Conservation (phyloP, 2,113 vertebrate species). For the Thamnophis sirtalis region DNA sequence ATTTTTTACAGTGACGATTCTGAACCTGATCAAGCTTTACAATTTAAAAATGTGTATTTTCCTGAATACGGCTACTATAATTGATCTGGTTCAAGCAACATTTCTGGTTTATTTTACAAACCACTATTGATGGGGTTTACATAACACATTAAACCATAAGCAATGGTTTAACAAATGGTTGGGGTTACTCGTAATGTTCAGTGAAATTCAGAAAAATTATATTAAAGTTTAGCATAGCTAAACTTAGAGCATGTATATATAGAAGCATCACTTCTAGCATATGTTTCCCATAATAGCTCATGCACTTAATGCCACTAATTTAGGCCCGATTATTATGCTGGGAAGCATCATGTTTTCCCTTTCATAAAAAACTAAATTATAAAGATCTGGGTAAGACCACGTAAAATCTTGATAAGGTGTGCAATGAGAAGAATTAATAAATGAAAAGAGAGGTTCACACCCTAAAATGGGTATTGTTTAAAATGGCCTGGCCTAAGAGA, state of each 20-base stretch:
- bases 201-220: background rate
- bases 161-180: background rate
- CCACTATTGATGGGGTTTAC: background rate
- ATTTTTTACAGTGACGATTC: constrained; percentile 42
- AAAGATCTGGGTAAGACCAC: background rate
- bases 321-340: background rate
- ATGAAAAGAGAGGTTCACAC: background rate
- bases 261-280: background rate
- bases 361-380: background rate
- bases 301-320: fast-evolving
- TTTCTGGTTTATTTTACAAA: background rate
- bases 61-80: background rate
- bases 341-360: background rate
- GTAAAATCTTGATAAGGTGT: background rate
- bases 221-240: background rate
- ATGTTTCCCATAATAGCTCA: background rate
- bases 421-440: background rate
- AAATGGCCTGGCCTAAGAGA: background rate
- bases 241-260: background rate
- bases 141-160: background rate
- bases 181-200: background rate
- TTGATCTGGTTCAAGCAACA: background rate
- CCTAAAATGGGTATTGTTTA: background rate
- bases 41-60: background rate
- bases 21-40: constrained; percentile 35